These are phyloP conservation scores for Eidolon dupreanum DNA, from an alignment of 2,797 vertebrate genomes.

Conservation along the genomic window DNA sequence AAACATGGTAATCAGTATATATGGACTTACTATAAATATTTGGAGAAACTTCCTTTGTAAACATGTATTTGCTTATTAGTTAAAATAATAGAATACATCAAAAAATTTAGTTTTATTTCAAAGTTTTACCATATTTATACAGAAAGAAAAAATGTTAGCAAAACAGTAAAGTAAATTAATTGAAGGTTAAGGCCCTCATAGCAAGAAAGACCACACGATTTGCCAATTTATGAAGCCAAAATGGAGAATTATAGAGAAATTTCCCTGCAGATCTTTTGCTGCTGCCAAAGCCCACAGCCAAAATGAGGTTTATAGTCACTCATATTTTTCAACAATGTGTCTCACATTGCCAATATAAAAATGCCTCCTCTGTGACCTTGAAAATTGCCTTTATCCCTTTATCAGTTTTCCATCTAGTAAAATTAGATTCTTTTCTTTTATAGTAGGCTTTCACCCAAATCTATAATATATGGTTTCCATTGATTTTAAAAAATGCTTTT, in stretches of 20 bases:
- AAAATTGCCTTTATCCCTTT: slow-evolving; percentile 38
- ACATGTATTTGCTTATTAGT: not conserved
- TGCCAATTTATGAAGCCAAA: slow-evolving; percentile 78
- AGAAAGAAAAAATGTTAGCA: slow-evolving; percentile 28
- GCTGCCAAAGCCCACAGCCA: slow-evolving; percentile 75
- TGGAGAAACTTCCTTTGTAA: slow-evolving; percentile 15
- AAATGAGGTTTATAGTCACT: slow-evolving; percentile 74
- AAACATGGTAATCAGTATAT: not conserved
- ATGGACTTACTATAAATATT: not conserved
- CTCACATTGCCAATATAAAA: slow-evolving; percentile 56
- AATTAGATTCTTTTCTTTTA: slow-evolving; percentile 64
- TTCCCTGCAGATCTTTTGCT: slow-evolving; percentile 64
- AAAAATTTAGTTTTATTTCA: slow-evolving; percentile 36
- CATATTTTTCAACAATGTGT: slow-evolving; percentile 67
- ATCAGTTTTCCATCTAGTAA: slow-evolving; percentile 54
- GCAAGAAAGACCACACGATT: slow-evolving; percentile 56
- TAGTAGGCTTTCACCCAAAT: slow-evolving; percentile 23
- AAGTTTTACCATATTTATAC: slow-evolving; percentile 43
- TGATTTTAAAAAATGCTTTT: not conserved
- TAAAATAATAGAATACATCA: slow-evolving; percentile 5
- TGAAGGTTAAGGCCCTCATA: slow-evolving; percentile 51
- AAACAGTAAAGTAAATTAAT: slow-evolving; percentile 67
- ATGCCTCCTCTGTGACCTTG: slow-evolving; percentile 59
- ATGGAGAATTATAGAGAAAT: slow-evolving; percentile 75
- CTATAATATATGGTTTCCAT: slow-evolving; percentile 20